A percentile compares a stretch with the other conserved stretches of the same genome.
Conservation (phyloP, 2,888 invertebrate genomes). For the Eupeodes latifasciatus region DNA sequence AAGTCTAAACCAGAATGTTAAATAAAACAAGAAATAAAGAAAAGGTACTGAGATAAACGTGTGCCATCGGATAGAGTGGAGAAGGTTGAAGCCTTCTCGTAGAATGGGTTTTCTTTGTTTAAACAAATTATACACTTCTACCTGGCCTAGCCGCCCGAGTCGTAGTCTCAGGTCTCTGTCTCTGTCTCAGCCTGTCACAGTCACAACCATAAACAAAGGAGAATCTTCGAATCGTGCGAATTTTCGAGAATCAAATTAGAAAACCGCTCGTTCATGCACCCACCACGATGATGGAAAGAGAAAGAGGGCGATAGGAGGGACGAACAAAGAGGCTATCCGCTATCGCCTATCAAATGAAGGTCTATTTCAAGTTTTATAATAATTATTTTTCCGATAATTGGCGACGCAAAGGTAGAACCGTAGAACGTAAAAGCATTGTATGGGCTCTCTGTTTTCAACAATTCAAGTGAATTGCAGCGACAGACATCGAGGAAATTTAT, state of each 20-base stretch:
- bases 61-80: not conserved
- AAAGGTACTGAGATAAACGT: not conserved
- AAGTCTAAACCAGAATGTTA: slow-evolving; percentile 10
- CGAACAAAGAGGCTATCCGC: not conserved
- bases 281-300: slow-evolving; percentile 4
- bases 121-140: not conserved
- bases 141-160: not conserved
- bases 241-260: slow-evolving; percentile 65
- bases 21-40: slow-evolving; percentile 30
- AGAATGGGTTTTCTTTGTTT: slow-evolving; percentile 24
- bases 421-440: not conserved
- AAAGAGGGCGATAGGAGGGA: not conserved
- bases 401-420: slow-evolving; percentile 41
- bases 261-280: slow-evolving; percentile 39
- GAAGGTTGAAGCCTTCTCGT: not conserved
- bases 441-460: slow-evolving; percentile 12
- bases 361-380: slow-evolving; percentile 14
- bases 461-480: slow-evolving; percentile 31
- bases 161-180: not conserved
- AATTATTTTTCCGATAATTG: slow-evolving; percentile 64
- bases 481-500: slow-evolving; percentile 59
- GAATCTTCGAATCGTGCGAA: slow-evolving; percentile 59
- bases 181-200: not conserved
- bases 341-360: not conserved
- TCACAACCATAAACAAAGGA: slow-evolving; percentile 56